These are phyloP conservation scores for Cheilosia scutellata DNA, from an alignment of 2,888 invertebrate species.

Conservation along the genomic window DNA sequence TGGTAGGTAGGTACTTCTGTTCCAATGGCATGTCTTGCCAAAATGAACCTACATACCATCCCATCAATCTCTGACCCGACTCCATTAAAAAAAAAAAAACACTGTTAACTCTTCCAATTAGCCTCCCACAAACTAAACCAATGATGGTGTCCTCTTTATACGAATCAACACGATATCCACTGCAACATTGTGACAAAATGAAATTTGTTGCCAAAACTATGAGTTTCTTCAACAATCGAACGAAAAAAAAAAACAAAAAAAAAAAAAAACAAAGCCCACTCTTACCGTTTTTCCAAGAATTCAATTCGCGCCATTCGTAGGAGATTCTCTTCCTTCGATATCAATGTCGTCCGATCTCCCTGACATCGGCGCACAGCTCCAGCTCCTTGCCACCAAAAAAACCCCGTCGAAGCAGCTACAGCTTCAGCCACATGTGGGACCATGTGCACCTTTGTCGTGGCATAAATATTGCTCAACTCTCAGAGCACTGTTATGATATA, in stretches of 20 bases:
- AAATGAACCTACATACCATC: conserved; percentile 4
- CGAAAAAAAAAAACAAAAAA: conserved; percentile 1
- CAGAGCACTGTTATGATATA: conserved; percentile 69
- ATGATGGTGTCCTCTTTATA: conserved; percentile 30
- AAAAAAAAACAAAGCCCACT: conserved; percentile 1
- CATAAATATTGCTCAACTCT: conserved; percentile 63
- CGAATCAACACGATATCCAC: conserved; percentile 15
- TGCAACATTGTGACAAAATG: conserved; percentile 50
- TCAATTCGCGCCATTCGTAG: conserved; percentile 70
- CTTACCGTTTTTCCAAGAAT: conserved; percentile 64
- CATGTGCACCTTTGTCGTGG: conserved; percentile 60
- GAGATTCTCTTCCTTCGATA: conserved; percentile 55
- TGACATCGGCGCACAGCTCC: conserved; percentile 62
- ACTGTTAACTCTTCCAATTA: conserved; percentile 59
- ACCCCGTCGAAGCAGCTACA: conserved; percentile 20
- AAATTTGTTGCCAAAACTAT: conserved; percentile 63
- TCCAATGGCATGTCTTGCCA: background rate
- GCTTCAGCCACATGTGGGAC: conserved; percentile 57
- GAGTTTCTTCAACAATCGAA: conserved; percentile 1
- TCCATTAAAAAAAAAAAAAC: background rate
- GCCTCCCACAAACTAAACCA: conserved; percentile 28
- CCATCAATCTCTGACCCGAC: conserved; percentile 44
- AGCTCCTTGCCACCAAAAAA: conserved; percentile 14
- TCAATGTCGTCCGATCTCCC: conserved; percentile 72
- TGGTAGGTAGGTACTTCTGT: background rate